Base-by-base conservation (phyloP, 1,140 invertebrate species). In the Adelges cooleyi region DNA sequence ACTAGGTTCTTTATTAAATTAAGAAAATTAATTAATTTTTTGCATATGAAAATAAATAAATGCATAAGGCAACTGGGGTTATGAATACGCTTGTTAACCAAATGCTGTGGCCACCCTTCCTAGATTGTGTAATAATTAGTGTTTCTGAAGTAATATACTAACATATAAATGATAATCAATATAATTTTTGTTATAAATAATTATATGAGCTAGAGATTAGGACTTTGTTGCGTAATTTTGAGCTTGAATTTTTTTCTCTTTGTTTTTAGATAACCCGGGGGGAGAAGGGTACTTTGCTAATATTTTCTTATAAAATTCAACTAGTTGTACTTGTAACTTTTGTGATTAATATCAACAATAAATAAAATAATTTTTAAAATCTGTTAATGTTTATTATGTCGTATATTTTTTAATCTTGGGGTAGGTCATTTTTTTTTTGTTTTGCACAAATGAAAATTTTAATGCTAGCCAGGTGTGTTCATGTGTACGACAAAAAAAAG, bases 281-380 rank as follows among this genome's bases (percentile, higher is more conserved):
- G 56, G 56, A 42, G 23, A 1, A 11, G 27, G 42, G 42, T 62
- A 62, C 44, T 62, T 6, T 33, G n/a, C 29, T 6, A 62, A 18
- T 48, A 48, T 62, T 62, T 48, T 62, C 40, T 10, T 48, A 46
- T 46, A 46, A 38, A 40, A 59, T 29, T 46, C 42, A 48, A 46
- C n/a, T 62, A 59, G 17, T 42, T 46, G 54, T 59, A 33, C 44
- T 46, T 48, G 42, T 62, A 62, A 48, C 56, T 46, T 33, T 46
- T 62, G 56, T 62, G 56, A 62, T 62, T 62, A 18, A 62, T 48
- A 46, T 62, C 42, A 62, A 48, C 25, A 62, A 62, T 48, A 62
- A 33, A n/a, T n/a, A n/a, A n/a, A n/a, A n/a, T n/a, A n/a, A n/a
- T n/a, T n/a, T n/a, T n/a, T n/a, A n/a, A 54, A 59, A 27, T 27